Base-by-base conservation (phyloP, 2,888 invertebrate species). In the Aporophyla nigra region DNA sequence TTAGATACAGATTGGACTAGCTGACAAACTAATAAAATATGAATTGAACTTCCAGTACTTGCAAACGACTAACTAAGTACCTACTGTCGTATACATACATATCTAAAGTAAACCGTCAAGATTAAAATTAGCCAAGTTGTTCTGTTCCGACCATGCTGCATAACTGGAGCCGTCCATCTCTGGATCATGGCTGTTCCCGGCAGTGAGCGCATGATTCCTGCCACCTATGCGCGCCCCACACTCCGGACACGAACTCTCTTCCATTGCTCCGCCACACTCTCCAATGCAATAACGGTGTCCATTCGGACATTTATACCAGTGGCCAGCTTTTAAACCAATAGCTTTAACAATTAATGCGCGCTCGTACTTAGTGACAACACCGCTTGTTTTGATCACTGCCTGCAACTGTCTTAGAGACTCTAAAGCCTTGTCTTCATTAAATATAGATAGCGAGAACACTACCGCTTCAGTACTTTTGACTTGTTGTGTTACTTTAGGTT, bases 231-330 rank as follows among this genome's bases (percentile, higher is more conserved):
- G 1, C 0, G 90, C 97, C 0, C 95, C 94, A 89, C 98, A 98
- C 78, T 97, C 98, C 0, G 92, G 90, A 89, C 98, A 98, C 59
- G 73, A 93, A 1, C 96, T 88, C 63, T 89, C 87, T 88, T 94
- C 82, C 95, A 94, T 97, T 0, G 98, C 98, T 10, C 98, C 97
- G 7, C 98, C 98, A 89, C 98, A 98, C 5, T 98, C 97, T 0
- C 95, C 97, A 79, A 98, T 98, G 53, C 96, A 97, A 91, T 98
- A 98, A 54, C 95, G 90, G 91, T 98, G 98, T 0, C 98, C 98
- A 86, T 98, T 98, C 0, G 97, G 97, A 92, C 98, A 98, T 91
- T 97, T 97, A 91, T 95, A 98, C 98, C 98, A 98, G 87, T 97
- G 97, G 0, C 98, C 98, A 66, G 95, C 93, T 62, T 90, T 92